Percentiles rank a stretch among this genome's conserved stretches.
Conservation (phyloP, 1,140 invertebrate genomes). For the Ctenoplectra terminalis region DNA sequence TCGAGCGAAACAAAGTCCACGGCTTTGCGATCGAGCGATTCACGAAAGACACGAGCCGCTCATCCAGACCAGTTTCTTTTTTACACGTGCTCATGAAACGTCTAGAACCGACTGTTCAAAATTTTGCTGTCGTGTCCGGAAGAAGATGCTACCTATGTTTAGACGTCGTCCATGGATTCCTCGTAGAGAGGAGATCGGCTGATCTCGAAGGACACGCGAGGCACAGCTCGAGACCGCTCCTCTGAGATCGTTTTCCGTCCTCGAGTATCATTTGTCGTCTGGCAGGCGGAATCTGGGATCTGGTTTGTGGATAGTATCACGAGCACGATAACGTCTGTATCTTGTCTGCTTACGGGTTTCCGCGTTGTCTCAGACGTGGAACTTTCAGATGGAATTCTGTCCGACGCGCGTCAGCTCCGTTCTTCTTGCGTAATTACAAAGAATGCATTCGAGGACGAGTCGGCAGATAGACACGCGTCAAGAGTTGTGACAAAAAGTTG, state of each 20-base stretch:
- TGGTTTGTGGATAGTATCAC: constrained; percentile 42
- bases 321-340: constrained; percentile 16
- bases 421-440: neutral
- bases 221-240: neutral
- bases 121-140: constrained; percentile 50
- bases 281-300: constrained; percentile 36
- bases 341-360: constrained; percentile 15
- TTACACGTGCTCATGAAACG: neutral
- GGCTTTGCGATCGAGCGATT: neutral
- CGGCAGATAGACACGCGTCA: neutral
- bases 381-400: neutral
- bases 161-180: neutral
- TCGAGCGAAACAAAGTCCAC: neutral
- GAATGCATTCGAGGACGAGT: neutral
- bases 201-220: constrained; percentile 39
- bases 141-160: neutral
- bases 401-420: neutral
- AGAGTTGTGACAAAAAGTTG: neutral
- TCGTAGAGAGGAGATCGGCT: constrained; percentile 33
- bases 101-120: constrained; percentile 24
- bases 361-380: constrained; percentile 5
- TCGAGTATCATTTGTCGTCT: constrained; percentile 42
- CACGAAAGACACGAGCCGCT: neutral
- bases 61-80: neutral
- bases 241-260: constrained; percentile 47